These are phyloP conservation scores for Seriola aureovittata DNA, from an alignment of 2,113 vertebrate species.

Conservation along the genomic window DNA sequence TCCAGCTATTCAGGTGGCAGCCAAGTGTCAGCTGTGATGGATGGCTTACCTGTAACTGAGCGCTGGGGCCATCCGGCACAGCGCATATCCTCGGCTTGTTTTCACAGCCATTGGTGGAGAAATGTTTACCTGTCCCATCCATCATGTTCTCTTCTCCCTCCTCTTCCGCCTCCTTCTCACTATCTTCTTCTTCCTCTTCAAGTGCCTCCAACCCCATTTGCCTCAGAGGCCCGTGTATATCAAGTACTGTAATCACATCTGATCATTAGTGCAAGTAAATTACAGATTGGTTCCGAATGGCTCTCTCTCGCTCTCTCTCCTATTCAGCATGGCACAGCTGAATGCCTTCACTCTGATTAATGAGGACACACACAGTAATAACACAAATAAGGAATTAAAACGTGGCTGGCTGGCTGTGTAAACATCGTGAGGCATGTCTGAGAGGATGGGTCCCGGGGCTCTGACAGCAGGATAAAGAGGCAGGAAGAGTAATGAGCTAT, in stretches of 20 bases:
- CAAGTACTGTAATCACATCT: constrained; percentile 63
- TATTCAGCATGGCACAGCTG: constrained; percentile 69
- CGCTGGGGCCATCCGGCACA: background rate
- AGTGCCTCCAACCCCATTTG: constrained; percentile 45
- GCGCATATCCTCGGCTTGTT: constrained; percentile 58
- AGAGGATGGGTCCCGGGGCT: constrained; percentile 77
- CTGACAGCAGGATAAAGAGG: constrained; percentile 80
- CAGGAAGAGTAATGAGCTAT: constrained; percentile 80
- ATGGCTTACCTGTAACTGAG: constrained; percentile 63
- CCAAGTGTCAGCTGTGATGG: constrained; percentile 65
- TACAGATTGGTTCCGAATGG: constrained; percentile 51
- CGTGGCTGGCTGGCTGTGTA: constrained; percentile 79
- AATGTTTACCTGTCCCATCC: constrained; percentile 79
- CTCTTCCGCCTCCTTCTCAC: constrained; percentile 35
- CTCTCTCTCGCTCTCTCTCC: constrained; percentile 11
- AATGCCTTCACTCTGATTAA: constrained; percentile 82
- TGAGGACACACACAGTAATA: constrained; percentile 79
- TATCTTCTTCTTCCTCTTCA: constrained; percentile 52
- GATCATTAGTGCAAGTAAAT: constrained; percentile 58
- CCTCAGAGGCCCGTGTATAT: constrained; percentile 43
- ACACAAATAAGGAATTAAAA: constrained; percentile 80
- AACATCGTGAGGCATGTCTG: constrained; percentile 78
- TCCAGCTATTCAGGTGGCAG: constrained; percentile 69
- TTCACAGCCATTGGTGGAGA: constrained; percentile 66
- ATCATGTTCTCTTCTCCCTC: constrained; percentile 64